Percentiles rank a stretch among this genome's conserved stretches.
Conservation (phyloP, 2,797 vertebrate species). For the Myoxocephalus aenaeus region DNA sequence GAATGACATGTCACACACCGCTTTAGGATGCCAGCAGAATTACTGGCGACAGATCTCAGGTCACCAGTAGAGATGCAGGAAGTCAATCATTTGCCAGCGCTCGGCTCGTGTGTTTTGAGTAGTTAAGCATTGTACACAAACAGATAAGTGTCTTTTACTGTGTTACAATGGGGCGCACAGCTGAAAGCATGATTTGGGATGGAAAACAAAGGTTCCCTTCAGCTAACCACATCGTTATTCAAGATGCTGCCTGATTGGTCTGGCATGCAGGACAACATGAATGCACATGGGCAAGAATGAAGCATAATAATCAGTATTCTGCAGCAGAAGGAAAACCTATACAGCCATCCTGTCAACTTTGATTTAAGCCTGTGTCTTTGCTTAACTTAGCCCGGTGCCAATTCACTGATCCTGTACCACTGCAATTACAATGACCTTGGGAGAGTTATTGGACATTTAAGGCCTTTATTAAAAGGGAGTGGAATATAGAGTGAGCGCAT, state of each 20-base stretch:
- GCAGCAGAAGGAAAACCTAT: constrained; percentile 4
- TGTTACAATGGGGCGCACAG: constrained; percentile 56
- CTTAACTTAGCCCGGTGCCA: not conserved
- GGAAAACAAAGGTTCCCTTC: constrained; percentile 71
- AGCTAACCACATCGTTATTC: constrained; percentile 64
- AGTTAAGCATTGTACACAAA: constrained; percentile 74
- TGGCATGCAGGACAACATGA: constrained; percentile 43
- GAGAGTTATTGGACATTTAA: constrained; percentile 50
- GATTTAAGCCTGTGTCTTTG: constrained; percentile 17
- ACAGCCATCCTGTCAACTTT: constrained; percentile 2
- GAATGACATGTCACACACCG: constrained; percentile 35
- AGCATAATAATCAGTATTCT: constrained; percentile 37
- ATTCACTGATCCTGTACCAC: constrained; percentile 28
- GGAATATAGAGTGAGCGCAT: constrained; percentile 59
- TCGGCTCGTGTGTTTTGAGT: constrained; percentile 62
- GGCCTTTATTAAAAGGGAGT: constrained; percentile 56
- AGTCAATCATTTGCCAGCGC: constrained; percentile 80
- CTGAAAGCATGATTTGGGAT: constrained; percentile 58
- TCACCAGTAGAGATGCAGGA: constrained; percentile 70
- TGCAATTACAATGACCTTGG: constrained; percentile 54
- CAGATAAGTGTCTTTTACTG: constrained; percentile 67
- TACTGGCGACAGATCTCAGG: constrained; percentile 59
- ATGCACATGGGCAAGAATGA: constrained; percentile 48
- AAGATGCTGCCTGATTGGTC: constrained; percentile 67
- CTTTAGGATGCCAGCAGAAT: constrained; percentile 57